These are phyloP conservation scores for Balaenoptera acutorostrata DNA, from an alignment of 2,113 vertebrate genomes.

Conservation along the genomic window DNA sequence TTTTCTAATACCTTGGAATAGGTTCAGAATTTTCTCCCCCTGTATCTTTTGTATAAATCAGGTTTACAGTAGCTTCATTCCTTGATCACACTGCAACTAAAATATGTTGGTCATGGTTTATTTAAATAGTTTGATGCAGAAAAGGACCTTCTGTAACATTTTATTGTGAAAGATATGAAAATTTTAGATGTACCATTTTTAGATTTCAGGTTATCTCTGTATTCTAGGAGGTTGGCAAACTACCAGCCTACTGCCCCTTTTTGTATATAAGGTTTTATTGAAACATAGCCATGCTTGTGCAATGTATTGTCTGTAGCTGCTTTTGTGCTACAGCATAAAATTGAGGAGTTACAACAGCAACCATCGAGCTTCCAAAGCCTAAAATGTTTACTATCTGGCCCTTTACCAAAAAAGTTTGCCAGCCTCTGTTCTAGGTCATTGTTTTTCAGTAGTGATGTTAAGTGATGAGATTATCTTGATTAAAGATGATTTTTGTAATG, in stretches of 20 bases:
- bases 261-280: background rate
- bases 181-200: background rate
- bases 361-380: background rate
- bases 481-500: background rate
- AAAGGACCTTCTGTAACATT: background rate
- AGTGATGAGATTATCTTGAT: background rate
- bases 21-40: background rate
- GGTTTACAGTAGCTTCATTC: background rate
- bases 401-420: too few species aligned
- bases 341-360: background rate
- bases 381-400: background rate
- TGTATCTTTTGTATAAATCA: background rate
- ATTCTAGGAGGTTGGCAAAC: background rate
- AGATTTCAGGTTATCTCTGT: background rate
- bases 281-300: background rate
- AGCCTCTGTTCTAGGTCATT: background rate
- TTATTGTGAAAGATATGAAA: background rate
- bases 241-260: background rate
- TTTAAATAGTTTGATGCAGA: background rate
- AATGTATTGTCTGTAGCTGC: background rate
- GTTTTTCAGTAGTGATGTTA: background rate
- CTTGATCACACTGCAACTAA: background rate
- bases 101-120: background rate
- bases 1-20: background rate
- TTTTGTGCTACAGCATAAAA: background rate